Percentiles rank a stretch among this genome's conserved stretches.
Conservation (phyloP, 2,113 vertebrate species). For the Brachyhypopomus occidentalis region DNA sequence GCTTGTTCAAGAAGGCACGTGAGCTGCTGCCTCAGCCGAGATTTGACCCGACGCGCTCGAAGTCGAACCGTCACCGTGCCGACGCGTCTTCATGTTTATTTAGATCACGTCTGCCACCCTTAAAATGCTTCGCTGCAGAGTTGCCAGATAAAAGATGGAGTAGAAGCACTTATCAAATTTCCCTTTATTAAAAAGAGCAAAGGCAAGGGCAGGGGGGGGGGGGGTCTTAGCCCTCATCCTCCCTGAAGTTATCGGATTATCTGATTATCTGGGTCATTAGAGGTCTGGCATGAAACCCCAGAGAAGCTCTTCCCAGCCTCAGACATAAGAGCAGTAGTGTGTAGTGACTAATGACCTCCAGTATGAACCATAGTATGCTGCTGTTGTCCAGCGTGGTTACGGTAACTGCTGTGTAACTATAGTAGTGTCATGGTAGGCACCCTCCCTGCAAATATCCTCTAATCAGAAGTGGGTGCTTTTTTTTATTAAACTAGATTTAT, state of each 20-base stretch:
- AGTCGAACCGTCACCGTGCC: not conserved
- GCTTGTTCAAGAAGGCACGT: constrained; percentile 9
- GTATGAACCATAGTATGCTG: not conserved
- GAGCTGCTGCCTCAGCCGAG: not conserved
- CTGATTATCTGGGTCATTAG: constrained; percentile 24
- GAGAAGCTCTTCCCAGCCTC: constrained; percentile 8
- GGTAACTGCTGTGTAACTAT: not conserved
- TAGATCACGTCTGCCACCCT: not conserved
- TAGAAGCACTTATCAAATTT: constrained; percentile 15
- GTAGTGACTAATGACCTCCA: not conserved
- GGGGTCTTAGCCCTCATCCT: constrained; percentile 14
- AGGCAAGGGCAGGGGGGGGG: not conserved
- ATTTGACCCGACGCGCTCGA: not conserved
- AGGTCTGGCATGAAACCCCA: constrained; percentile 7
- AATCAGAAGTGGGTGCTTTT: not conserved
- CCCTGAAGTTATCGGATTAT: not conserved
- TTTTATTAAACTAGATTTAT: not conserved
- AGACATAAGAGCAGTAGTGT: not conserved
- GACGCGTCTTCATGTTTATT: not conserved
- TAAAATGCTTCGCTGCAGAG: not conserved
- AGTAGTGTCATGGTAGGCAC: too few relatives aligned
- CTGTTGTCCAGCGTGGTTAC: not conserved
- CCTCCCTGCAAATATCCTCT: not conserved
- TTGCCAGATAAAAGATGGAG: not conserved
- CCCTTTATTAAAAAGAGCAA: constrained; percentile 3